A percentile compares a stretch with the other conserved stretches of the same genome.
Evolutionary conservation across 2,797 vertebrate genomes (phyloP).

Genomic region (Pyrocephalus nanus): DNA sequence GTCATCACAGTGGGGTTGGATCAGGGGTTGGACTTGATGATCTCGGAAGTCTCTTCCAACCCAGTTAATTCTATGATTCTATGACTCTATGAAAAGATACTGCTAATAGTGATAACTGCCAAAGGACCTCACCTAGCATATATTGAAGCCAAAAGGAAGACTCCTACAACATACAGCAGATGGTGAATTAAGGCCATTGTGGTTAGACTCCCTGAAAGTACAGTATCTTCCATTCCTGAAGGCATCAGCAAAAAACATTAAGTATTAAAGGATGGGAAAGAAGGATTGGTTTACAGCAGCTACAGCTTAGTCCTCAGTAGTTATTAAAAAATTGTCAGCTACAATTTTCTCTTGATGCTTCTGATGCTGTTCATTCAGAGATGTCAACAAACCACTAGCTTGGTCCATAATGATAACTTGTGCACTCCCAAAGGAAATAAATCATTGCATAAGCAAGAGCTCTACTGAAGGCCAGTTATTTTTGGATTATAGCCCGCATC

Average conservation of each 20-base stretch:
- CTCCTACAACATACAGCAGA: background rate
- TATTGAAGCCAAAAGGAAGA: background rate
- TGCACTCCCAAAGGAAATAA: background rate
- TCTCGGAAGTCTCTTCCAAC: no score
- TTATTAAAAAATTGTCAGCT: background rate
- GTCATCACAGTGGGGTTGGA: no score
- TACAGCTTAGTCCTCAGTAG: background rate
- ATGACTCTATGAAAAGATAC: background rate
- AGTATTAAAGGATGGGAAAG: background rate
- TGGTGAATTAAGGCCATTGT: background rate
- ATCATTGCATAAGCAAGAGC: background rate
- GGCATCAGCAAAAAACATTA: background rate
- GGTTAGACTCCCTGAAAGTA: background rate
- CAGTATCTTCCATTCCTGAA: background rate
- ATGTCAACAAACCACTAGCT: background rate
- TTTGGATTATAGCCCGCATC: background rate
- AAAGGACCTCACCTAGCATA: background rate
- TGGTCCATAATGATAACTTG: background rate
- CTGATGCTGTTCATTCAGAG: background rate
- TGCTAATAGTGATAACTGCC: background rate
- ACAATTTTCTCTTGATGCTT: background rate
- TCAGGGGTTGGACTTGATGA: no score
- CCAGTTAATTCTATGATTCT: no score
- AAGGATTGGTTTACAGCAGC: background rate
- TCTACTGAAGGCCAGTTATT: background rate